Evolutionary conservation across 2,113 vertebrate species (phyloP).

Genomic region (Myotis yumanensis): DNA sequence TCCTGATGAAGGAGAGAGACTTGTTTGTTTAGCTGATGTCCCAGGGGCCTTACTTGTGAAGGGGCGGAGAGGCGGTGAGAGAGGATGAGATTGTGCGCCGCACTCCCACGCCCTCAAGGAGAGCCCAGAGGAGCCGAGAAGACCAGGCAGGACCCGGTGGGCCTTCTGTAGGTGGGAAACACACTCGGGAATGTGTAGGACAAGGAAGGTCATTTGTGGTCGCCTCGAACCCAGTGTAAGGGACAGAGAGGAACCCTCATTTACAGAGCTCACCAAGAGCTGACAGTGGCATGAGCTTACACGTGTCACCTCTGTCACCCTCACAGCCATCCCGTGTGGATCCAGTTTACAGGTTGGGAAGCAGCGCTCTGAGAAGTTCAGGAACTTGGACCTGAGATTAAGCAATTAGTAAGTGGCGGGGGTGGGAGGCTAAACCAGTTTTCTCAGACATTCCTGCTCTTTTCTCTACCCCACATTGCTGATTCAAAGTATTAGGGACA

Average conservation of each 20-base stretch:
- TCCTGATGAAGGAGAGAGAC: neutral
- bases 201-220: neutral
- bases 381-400: neutral
- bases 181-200: neutral
- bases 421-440: neutral
- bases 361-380: neutral
- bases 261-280: neutral
- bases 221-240: neutral
- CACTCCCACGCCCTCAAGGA: no score
- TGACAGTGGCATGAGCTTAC: accelerated
- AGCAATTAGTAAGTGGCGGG: no score
- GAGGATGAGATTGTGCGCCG: no score
- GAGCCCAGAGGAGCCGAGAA: neutral
- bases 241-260: neutral
- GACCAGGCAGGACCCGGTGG: no score
- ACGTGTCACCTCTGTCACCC: neutral
- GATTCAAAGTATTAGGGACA: neutral
- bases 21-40: neutral
- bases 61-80: no score
- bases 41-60: neutral
- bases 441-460: neutral
- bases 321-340: neutral
- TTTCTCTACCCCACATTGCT: neutral
- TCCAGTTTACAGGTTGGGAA: neutral
- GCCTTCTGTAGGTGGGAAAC: neutral